Percentiles rank a stretch among this genome's conserved stretches.
These are phyloP conservation scores for Sapajus apella DNA, from an alignment of 2,113 vertebrate genomes.

Conservation along the genomic window DNA sequence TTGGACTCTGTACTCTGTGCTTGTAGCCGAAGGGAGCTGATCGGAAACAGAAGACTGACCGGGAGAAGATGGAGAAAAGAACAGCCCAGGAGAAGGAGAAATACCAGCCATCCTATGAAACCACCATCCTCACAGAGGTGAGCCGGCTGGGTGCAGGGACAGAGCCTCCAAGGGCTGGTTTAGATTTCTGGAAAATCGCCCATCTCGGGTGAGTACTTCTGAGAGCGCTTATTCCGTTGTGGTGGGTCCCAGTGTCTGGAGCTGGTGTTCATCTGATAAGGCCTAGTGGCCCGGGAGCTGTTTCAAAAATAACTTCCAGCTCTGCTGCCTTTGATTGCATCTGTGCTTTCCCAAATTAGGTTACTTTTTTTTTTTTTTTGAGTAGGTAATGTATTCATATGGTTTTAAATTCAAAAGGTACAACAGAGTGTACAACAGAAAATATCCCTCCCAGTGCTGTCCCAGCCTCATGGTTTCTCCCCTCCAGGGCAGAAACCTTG, in stretches of 20 bases:
- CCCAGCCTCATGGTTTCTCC: accelerated
- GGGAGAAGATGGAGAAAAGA: conserved; percentile 96
- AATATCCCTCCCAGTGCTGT: background rate
- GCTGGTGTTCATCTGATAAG: background rate
- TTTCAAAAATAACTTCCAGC: background rate
- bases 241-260: background rate
- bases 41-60: conserved; percentile 96
- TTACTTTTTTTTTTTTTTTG: background rate
- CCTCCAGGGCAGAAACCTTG: background rate
- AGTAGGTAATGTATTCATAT: background rate
- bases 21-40: conserved; percentile 96
- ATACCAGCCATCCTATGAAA: conserved; percentile 93
- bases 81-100: conserved; percentile 92
- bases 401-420: background rate
- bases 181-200: background rate
- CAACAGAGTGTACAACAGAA: background rate
- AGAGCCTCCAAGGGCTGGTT: accelerated
- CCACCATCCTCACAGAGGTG: conserved; percentile 95
- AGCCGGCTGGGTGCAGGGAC: background rate
- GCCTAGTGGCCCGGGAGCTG: accelerated
- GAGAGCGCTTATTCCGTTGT: background rate
- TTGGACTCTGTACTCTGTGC: conserved; percentile 72
- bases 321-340: background rate
- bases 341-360: background rate
- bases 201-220: too few relatives aligned